A percentile compares a stretch with the other conserved stretches of the same genome.
These are phyloP conservation scores for Meghimatium bilineatum DNA, from an alignment of 2,888 invertebrate species.

Conservation along the genomic window DNA sequence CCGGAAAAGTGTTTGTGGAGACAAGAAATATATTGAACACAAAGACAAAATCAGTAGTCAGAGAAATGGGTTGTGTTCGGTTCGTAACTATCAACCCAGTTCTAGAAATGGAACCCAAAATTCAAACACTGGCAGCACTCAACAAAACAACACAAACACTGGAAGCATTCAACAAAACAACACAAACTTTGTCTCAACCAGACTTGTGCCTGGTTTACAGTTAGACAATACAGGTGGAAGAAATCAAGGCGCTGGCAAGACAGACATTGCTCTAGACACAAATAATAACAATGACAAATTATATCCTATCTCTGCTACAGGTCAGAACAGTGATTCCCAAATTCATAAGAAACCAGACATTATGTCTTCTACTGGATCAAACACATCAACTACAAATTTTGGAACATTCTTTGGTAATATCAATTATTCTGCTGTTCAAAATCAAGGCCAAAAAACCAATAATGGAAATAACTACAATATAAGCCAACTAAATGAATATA, in stretches of 20 bases:
- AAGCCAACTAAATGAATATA: neutral
- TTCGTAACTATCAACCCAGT: neutral
- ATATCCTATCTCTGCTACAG: neutral
- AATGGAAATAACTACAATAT: neutral
- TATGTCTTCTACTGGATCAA: neutral
- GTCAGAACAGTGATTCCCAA: neutral
- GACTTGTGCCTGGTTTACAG: neutral
- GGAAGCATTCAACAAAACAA: no score
- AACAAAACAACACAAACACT: neutral
- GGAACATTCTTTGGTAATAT: neutral
- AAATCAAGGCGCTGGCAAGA: neutral
- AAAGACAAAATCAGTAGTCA: constrained; percentile 22
- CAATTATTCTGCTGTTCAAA: neutral
- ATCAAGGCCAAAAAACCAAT: neutral
- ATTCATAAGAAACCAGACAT: neutral
- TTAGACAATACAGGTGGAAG: neutral
- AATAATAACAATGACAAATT: neutral
- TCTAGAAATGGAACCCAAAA: neutral
- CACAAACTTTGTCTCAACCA: neutral
- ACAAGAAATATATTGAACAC: constrained; percentile 16
- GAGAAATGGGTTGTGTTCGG: constrained; percentile 23
- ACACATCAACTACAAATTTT: neutral
- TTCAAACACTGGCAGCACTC: no score
- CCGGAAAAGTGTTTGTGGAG: neutral
- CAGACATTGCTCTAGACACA: neutral